Conservation (phyloP, 2,797 vertebrate genomes). For the Smutsia temminckii region DNA sequence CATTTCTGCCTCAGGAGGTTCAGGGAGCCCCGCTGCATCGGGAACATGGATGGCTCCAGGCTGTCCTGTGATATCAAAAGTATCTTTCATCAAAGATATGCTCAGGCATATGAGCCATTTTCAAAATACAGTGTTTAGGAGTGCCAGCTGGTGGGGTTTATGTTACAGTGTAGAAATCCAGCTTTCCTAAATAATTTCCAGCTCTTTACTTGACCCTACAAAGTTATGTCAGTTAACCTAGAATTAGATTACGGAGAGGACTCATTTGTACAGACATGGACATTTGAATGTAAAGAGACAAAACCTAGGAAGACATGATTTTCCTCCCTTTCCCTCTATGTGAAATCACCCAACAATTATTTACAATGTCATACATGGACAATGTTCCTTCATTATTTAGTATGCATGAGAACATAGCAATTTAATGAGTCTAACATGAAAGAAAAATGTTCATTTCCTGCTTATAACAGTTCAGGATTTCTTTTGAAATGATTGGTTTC, state of each 20-base stretch:
- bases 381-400: background rate
- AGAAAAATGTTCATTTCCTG: background rate
- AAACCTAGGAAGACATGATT: background rate
- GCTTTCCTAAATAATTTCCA: background rate
- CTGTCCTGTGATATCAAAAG: conserved; percentile 78
- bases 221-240: background rate
- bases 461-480: conserved; percentile 4
- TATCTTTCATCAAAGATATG: conserved; percentile 17
- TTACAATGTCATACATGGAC: background rate
- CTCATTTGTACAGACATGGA: background rate
- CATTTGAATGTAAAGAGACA: background rate
- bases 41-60: conserved; percentile 68
- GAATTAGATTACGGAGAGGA: background rate
- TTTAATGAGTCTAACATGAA: background rate
- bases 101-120: background rate
- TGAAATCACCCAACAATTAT: background rate
- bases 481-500: conserved; percentile 24
- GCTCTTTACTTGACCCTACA: background rate
- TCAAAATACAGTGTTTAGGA: background rate
- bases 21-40: conserved; percentile 80
- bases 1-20: conserved; percentile 81
- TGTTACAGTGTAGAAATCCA: background rate
- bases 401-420: conserved; percentile 34
- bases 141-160: accelerated
- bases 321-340: background rate